These are phyloP conservation scores for Fukomys damarensis DNA, from an alignment of 2,113 vertebrate genomes.

Conservation along the genomic window DNA sequence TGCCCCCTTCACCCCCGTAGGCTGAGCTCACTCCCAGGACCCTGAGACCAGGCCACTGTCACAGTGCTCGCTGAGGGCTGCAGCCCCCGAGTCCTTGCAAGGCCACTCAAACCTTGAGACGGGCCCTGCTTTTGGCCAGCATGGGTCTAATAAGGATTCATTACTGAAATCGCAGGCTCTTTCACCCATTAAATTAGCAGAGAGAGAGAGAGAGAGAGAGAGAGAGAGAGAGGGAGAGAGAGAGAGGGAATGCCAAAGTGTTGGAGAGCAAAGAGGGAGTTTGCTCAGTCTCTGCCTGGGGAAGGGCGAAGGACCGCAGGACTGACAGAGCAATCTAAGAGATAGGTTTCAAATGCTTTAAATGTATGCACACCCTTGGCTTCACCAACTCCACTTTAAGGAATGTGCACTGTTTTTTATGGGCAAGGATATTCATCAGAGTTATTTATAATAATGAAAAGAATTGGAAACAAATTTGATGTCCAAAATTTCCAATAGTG, in stretches of 20 bases:
- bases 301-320: neutral
- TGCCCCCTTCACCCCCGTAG: neutral
- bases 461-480: constrained; percentile 23
- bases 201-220: neutral
- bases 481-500: constrained; percentile 48
- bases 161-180: constrained; percentile 67
- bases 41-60: neutral
- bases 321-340: neutral
- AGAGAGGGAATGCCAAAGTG: neutral
- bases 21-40: neutral
- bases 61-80: neutral
- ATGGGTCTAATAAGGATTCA: constrained; percentile 77
- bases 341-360: neutral
- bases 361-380: neutral
- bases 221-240: neutral
- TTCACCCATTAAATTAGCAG: constrained; percentile 83
- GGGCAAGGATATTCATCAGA: constrained; percentile 46
- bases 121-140: constrained; percentile 67
- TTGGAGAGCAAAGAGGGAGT: neutral
- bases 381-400: neutral
- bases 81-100: neutral
- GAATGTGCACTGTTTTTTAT: neutral
- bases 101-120: constrained; percentile 69
- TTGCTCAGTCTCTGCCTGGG: neutral
- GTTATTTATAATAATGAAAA: constrained; percentile 62